Base-by-base conservation (phyloP, 2,888 invertebrate genomes). In the Agrotis puta region DNA sequence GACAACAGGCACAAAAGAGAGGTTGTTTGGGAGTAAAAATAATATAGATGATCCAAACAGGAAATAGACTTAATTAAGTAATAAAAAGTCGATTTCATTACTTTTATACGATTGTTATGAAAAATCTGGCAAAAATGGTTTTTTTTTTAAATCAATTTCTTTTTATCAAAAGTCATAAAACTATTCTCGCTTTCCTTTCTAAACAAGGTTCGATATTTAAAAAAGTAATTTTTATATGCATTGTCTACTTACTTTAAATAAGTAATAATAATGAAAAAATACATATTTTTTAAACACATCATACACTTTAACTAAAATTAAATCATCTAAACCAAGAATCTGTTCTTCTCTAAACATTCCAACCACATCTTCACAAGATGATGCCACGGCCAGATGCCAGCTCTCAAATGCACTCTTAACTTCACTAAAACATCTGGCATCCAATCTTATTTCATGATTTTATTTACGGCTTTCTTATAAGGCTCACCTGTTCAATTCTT, bases 391-490 rank as follows among this genome's bases (percentile, higher is more conserved):
- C 87, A 86, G 85, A 87, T 88, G 88, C 74, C 83, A 71, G 74
- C 81, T 76, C 84, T 85, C 84, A 85, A 81, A 80, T 82, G 75
- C 84, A 87, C 84, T 85, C 84, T 68, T 81, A 74, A 77, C 85
- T 76, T 70, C 39, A 73, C 72, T 78, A 79, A 85, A 74, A 84
- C 90, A 89, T 88, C 87, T 88, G 89, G 86, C 83, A 65, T 81
- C 81, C 83, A 88, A 88, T 88, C 87, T 88, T 81, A 84, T 84
- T 85, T 81, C 84, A 77, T 77, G 78, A 83, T 85, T 85, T 88
- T 87, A 88, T 89, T 91, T 88, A 88, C 85, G 82, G 71, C 66
- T 68, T 77, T 75, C 73, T 82, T 82, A 85, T 84, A 80, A 78
- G 74, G 64, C 74, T 84, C 87, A 90, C 89, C 89, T 90, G 91